Conservation (phyloP, 2,888 invertebrate genomes). For the Lottia gigantea region DNA sequence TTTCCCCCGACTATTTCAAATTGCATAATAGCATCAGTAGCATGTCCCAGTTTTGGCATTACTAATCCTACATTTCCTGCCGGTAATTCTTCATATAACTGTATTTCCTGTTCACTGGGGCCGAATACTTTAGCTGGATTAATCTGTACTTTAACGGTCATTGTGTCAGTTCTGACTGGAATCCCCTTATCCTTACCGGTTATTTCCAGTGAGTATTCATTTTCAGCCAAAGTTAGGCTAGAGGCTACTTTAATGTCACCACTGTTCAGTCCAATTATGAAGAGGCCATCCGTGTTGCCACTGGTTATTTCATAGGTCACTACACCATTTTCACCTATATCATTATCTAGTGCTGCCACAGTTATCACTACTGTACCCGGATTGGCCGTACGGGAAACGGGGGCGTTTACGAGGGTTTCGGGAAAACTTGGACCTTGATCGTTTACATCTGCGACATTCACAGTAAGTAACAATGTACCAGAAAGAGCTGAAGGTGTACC, state of each 20-base stretch:
- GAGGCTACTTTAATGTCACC: constrained; percentile 38
- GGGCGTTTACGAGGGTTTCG: not conserved
- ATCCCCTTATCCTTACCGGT: constrained; percentile 43
- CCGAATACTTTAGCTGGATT: constrained; percentile 31
- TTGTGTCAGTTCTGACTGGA: constrained; percentile 33
- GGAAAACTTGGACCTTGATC: not conserved
- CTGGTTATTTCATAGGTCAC: not conserved
- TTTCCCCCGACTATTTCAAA: constrained; percentile 45
- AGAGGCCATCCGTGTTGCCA: constrained; percentile 39
- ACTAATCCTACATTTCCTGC: constrained; percentile 34
- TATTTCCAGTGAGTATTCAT: constrained; percentile 30
- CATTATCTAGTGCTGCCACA: not conserved
- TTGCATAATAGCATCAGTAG: constrained; percentile 21
- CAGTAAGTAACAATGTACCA: not conserved
- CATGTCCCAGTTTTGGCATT: constrained; percentile 25
- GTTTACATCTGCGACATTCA: not conserved
- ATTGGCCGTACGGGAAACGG: not conserved
- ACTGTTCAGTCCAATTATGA: constrained; percentile 36
- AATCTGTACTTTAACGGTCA: constrained; percentile 38
- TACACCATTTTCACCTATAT: not conserved
- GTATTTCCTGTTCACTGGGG: constrained; percentile 32
- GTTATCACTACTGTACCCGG: not conserved
- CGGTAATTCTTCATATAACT: constrained; percentile 35
- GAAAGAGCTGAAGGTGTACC: not conserved
- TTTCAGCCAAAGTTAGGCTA: constrained; percentile 27